Percentiles rank a stretch among this genome's conserved stretches.
Conservation (phyloP, 1,140 invertebrate genomes). For the Catajapyx aquilonaris region DNA sequence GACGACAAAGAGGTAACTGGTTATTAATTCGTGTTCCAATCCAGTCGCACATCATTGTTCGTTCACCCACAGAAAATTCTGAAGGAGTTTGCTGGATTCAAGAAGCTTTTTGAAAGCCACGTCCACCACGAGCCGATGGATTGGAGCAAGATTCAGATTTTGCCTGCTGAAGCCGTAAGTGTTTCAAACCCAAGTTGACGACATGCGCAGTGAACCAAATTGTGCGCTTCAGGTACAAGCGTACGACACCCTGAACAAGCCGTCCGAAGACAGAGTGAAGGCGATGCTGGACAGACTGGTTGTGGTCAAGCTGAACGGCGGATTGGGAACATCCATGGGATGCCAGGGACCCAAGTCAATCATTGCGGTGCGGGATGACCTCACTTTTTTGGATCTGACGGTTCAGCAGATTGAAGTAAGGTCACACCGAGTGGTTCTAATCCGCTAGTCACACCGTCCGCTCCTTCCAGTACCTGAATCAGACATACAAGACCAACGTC, state of each 20-base stretch:
- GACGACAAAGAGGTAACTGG: slow-evolving; percentile 26
- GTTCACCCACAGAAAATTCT: slow-evolving; percentile 7
- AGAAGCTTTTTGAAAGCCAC: slow-evolving; percentile 64
- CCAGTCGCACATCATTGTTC: too few species aligned
- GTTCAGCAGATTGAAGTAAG: slow-evolving; percentile 95
- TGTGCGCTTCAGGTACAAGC: slow-evolving; percentile 42
- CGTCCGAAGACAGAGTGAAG: slow-evolving; percentile 44
- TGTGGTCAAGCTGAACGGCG: slow-evolving; percentile 96
- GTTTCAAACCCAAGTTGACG: slow-evolving; percentile 1
- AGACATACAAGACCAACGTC: slow-evolving; percentile 82
- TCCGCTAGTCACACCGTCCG: neutral
- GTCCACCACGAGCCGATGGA: slow-evolving; percentile 62
- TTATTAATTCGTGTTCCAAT: too few species aligned
- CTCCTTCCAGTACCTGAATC: slow-evolving; percentile 70
- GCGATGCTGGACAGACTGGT: slow-evolving; percentile 76
- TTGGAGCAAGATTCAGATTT: slow-evolving; percentile 81
- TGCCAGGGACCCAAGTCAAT: slow-evolving; percentile 98
- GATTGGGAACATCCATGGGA: slow-evolving; percentile 96
- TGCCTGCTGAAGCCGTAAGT: slow-evolving; percentile 56
- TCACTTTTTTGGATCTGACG: slow-evolving; percentile 94
- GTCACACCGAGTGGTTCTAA: neutral
- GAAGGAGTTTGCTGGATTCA: slow-evolving; percentile 59
- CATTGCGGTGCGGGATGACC: slow-evolving; percentile 88
- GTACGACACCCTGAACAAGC: slow-evolving; percentile 44
- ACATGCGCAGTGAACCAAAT: too few species aligned